Evolutionary conservation across 2,113 vertebrate genomes (phyloP), one percentile per base, ranked within the genome.

Genomic region (Rhizomys pruinosus): DNA sequence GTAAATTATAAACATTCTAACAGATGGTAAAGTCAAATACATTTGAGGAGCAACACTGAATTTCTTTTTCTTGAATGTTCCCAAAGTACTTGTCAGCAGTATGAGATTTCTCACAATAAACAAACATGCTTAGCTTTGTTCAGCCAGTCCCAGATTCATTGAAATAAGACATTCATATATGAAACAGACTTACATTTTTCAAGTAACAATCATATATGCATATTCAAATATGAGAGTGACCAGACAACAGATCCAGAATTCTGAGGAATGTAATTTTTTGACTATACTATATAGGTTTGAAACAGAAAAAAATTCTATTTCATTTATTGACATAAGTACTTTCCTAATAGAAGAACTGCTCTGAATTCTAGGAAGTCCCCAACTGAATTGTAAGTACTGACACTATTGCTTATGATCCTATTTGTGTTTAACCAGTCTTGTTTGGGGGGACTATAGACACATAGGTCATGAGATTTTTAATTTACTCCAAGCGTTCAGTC

Each of bases 401-500:
- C 79, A 80, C 80, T 94, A 80, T 66, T 87, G 52, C 78, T 96
- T 92, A 85, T 72, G 95, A 93, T 95, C 17, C 71, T 90, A 92
- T 95, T 90, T 92, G 72, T 87, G 71, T 91, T 92, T 87, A 91
- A 94, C 29, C 22, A 92, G 77, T 87, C n/a, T 96, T 64, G 55
- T 87, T 95, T 90, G 27, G 27, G 44, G 61, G 55, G 22, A 6
- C 27, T 84, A 66, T 57, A 74, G 52, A 77, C 93, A 88, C 17
- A 1, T 87, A 87, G 68, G 86, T 90, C 73, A 71, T 81, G 79
- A 79, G 72, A 93, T 95, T 94, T 94, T 71, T 93, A 97, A 97
- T 96, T 97, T 96, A 91, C 93, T 97, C 94, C 81, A 86, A 88
- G 88, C 55, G 93, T 94, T 42, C 42, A 91, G 90, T 97, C 92